phyloP scores from a whole-genome alignment of 2,113 vertebrate species.

The Nycticryphes semicollaris region DNA sequence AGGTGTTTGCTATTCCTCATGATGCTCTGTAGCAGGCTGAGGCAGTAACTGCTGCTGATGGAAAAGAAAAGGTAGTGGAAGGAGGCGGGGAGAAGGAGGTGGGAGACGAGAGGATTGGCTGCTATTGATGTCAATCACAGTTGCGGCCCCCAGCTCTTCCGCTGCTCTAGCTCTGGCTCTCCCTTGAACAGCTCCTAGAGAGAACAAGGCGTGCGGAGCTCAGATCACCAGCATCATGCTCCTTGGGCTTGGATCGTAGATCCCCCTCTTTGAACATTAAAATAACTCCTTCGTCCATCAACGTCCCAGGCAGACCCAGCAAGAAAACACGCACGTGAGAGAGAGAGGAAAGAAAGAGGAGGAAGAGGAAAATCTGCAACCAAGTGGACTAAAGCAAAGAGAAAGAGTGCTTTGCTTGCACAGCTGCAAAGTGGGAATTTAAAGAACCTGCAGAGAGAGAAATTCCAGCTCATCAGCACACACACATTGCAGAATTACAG shows the following conservation, averaged over 20 bases:
- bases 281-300: constrained; percentile 34
- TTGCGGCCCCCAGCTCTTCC: constrained; percentile 63
- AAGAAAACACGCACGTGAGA: background rate
- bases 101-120: constrained; percentile 51
- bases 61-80: constrained; percentile 61
- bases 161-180: constrained; percentile 57
- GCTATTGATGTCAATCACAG: constrained; percentile 19
- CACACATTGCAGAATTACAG: constrained; percentile 64
- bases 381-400: constrained; percentile 62
- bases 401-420: constrained; percentile 61
- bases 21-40: constrained; percentile 39
- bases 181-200: constrained; percentile 65
- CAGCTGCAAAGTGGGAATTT: constrained; percentile 69
- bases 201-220: constrained; percentile 68
- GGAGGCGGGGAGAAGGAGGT: constrained; percentile 39
- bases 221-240: constrained; percentile 69
- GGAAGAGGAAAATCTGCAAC: constrained; percentile 58
- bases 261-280: constrained; percentile 20
- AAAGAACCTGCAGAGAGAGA: constrained; percentile 62
- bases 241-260: constrained; percentile 62
- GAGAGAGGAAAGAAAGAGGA: constrained; percentile 24
- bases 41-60: constrained; percentile 41
- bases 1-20: constrained; percentile 3
- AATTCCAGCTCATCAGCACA: constrained; percentile 68
- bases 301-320: constrained; percentile 34